Percentiles rank a stretch among this genome's conserved stretches.
These are phyloP conservation scores for Poeciliopsis presidionis DNA, from an alignment of 2,797 vertebrate species.

Conservation along the genomic window DNA sequence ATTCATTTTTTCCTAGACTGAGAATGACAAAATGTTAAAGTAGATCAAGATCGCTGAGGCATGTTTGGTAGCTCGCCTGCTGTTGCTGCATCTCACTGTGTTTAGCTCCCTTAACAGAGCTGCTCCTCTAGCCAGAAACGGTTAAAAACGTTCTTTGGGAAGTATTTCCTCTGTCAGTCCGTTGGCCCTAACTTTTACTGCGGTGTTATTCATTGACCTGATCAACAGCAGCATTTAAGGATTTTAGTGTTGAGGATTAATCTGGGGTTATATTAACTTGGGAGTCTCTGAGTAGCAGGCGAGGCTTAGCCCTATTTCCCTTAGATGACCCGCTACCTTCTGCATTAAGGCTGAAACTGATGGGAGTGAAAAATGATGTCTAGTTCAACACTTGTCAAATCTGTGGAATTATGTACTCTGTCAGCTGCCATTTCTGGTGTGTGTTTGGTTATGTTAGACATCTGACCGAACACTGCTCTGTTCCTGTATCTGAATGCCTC, in stretches of 20 bases:
- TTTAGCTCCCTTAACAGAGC: neutral
- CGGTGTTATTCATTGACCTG: neutral
- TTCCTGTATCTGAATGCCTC: conserved; percentile 13
- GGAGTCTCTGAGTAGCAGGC: neutral
- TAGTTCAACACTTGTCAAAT: neutral
- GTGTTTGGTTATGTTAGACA: neutral
- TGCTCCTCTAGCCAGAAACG: neutral
- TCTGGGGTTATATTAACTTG: neutral
- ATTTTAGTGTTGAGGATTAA: neutral
- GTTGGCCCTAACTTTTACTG: neutral
- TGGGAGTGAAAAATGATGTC: neutral
- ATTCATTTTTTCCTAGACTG: neutral
- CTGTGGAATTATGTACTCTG: neutral
- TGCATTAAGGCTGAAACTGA: neutral
- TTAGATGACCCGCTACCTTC: neutral
- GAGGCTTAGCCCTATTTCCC: neutral
- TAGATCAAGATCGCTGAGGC: neutral
- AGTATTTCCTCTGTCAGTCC: neutral
- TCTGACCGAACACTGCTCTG: neutral
- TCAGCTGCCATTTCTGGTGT: neutral
- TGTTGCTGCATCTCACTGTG: neutral
- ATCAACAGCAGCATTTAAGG: neutral
- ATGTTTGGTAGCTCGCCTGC: neutral
- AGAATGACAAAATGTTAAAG: neutral
- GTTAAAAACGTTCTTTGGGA: neutral